phyloP scores from a whole-genome alignment of 2,888 invertebrate species.

The Lasius platythorax region DNA sequence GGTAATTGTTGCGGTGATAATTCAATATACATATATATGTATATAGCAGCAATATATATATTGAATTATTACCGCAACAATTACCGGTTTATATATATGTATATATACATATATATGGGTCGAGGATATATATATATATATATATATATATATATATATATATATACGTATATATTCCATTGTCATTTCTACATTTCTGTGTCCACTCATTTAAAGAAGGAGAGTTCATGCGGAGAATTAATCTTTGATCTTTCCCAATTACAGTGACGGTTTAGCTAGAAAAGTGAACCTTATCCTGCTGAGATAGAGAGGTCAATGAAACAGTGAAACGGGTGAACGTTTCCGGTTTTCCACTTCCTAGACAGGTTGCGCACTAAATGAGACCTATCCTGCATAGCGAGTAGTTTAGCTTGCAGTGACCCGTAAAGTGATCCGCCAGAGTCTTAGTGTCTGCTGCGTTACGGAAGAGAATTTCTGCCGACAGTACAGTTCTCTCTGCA shows the following conservation, averaged over 20 bases:
- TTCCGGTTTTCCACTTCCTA: slow-evolving; percentile 32
- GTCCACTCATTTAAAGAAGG: background rate
- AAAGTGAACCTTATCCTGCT: background rate
- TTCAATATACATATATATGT: background rate
- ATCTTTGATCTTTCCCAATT: background rate
- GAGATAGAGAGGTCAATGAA: slow-evolving; percentile 5
- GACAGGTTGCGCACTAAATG: slow-evolving; percentile 17
- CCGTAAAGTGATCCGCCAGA: slow-evolving; percentile 44
- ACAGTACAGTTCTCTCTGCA: background rate
- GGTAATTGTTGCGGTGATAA: slow-evolving; percentile 8
- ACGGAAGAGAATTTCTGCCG: background rate
- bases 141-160: background rate
- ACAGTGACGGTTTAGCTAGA: slow-evolving; percentile 6
- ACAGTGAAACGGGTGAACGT: slow-evolving; percentile 10
- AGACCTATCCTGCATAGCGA: slow-evolving; percentile 29
- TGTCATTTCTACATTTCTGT: background rate
- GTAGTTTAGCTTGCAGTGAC: slow-evolving; percentile 30
- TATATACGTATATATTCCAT: background rate
- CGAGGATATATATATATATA: background rate
- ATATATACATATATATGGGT: background rate
- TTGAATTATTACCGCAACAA: too few relatives aligned
- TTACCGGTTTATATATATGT: too few relatives aligned
- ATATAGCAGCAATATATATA: too few relatives aligned
- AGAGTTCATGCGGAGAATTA: background rate
- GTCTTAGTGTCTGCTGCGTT: slow-evolving; percentile 29